Base-by-base conservation (phyloP, 2,888 invertebrate species). In the Napeogenes sylphis region DNA sequence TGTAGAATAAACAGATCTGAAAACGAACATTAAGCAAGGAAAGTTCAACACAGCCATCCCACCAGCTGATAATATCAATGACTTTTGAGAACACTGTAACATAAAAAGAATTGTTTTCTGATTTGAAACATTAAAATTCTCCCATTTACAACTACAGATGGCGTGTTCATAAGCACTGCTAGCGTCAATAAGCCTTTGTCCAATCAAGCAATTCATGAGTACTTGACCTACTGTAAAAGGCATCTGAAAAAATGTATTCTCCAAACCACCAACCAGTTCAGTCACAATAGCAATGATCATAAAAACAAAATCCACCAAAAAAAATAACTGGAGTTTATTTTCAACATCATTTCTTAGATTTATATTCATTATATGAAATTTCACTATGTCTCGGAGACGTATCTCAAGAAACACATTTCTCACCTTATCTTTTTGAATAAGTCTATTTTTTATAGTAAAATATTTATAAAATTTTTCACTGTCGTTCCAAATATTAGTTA, bases 101-200 rank as follows among this genome's bases (percentile, higher is more conserved):
- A 84, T 78, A 4, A 82, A 54, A 30, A 78, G 61, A 10, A 64
- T 56, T 8, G 62, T 66, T 35, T 59, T 66, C 32, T 62, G 61
- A 51, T 66, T 66, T 10, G 42, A 35, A 1, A 59, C 12, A 46
- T 63, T 63, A 46, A 66, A 66, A 12, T 63, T 59, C 54, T 66
- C 65, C 63, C 65, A 66, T 8, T 66, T 73, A 45, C 81, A 82
- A 45, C 70, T 71, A 45, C 83, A 85, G 0, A 84, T 74, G 0
- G 83, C 77, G 0, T 62, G 58, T 55, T 81, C 80, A n/a, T 84
- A 83, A 0, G 58, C 59, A 0, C 65, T n/a, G 55, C 76, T 78
- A 0, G 83, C 81, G 13, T 84, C 81, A 61, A 80, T 76, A 0
- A 85, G 65, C 3, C 75, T 70, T 61, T 84, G 84, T 0, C 85